Evolutionary conservation across 2,113 vertebrate species (phyloP), one percentile per base, ranked within the genome.

Genomic region (Hyperoodon ampullatus): DNA sequence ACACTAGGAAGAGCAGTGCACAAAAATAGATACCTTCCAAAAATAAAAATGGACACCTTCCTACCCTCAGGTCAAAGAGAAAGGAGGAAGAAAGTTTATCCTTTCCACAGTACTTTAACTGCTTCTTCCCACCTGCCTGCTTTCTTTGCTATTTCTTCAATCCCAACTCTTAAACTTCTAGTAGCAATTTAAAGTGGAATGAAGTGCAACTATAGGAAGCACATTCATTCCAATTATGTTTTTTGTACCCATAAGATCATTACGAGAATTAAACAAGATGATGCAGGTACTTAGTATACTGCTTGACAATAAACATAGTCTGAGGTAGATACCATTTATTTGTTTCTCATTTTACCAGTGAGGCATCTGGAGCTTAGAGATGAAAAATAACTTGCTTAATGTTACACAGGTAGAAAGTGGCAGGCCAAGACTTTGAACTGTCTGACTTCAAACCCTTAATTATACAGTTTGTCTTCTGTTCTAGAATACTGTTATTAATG

Each of bases 251-350:
- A 92, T 70, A 61, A 74, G 58, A 23, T 70, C 53, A 30, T 66
- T 63, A 28, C 42, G 21, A 95, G 14, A 92, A 75, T 61, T 68
- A 89, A 68, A 87, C 58, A 75, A 63, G 33, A 83, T 92, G n/a
- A 84, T 88, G 5, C 30, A 75, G 3, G 44, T 78, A 83, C 33
- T 88, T 70, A 72, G 18, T 60, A 95, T 26, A 72, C 1, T 66
- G 44, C 23, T 65, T 85, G 12, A 93, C 14, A 93, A 80, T 84
- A 96, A 81, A 88, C 74, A 60, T 33, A 84, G 30, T 89, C 70
- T 92, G 92, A 96, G 95, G 93, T 96, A 97, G 94, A 93, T 88
- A 81, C 83, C 95, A 94, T 94, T 97, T 95, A 96, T 95, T 95
- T 96, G 80, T 94, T 96, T 95, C 82, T 96, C 42, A 91, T 44